Evolutionary conservation across 1,140 invertebrate species (phyloP).

Genomic region (Lutraria rhynchaena): DNA sequence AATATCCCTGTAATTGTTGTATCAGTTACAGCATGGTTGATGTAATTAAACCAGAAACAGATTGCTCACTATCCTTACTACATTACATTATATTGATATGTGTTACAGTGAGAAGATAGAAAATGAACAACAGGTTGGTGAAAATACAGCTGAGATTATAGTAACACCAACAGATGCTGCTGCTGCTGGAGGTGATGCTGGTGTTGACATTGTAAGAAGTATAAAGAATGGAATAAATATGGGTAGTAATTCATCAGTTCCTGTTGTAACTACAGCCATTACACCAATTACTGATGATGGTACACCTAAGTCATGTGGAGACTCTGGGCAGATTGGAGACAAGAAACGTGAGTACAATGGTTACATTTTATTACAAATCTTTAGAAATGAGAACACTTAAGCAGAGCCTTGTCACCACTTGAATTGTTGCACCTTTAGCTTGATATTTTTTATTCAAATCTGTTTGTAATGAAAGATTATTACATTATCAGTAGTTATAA

Average conservation of each 20-base stretch:
- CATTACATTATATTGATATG: too few species aligned
- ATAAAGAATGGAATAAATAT: neutral
- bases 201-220: neutral
- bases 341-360: slow-evolving; percentile 15
- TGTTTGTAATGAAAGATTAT: too few species aligned
- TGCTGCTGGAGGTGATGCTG: neutral
- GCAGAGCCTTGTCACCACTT: too few species aligned
- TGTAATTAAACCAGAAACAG: too few species aligned
- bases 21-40: too few species aligned
- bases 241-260: neutral
- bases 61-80: too few species aligned
- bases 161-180: slow-evolving; percentile 36
- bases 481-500: too few species aligned
- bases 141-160: slow-evolving; percentile 5
- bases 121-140: neutral
- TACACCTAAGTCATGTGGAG: neutral
- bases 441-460: too few species aligned
- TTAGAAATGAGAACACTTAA: too few species aligned
- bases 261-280: neutral
- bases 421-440: too few species aligned
- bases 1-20: too few species aligned
- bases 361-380: neutral
- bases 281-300: neutral
- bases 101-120: too few species aligned
- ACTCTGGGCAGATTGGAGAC: neutral